Conservation (phyloP, 1,140 invertebrate species). For the Penaeus chinensis region DNA sequence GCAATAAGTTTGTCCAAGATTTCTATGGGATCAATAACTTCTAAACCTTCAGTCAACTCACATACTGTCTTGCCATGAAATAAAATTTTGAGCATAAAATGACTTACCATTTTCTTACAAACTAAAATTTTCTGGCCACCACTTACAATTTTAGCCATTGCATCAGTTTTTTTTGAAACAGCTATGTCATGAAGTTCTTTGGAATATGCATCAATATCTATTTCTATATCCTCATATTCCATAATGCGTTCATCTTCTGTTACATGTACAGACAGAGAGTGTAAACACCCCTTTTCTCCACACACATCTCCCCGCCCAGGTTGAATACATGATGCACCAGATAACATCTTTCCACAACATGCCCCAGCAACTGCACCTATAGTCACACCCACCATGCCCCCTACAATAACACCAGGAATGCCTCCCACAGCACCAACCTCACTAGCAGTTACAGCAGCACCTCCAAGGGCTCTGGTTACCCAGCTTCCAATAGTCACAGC, state of each 20-base stretch:
- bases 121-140: not conserved
- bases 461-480: conserved; percentile 33
- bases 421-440: conserved; percentile 34
- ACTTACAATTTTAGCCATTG: not conserved
- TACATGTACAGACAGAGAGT: too few species aligned
- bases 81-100: too few species aligned
- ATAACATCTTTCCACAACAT: not conserved
- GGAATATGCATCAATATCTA: not conserved
- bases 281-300: too few species aligned
- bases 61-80: too few species aligned
- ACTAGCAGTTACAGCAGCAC: conserved; percentile 5
- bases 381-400: conserved; percentile 41
- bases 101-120: too few species aligned
- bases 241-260: not conserved
- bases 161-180: not conserved
- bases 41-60: too few species aligned
- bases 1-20: too few species aligned
- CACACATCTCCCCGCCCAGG: too few species aligned
- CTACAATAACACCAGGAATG: conserved; percentile 31
- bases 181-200: not conserved
- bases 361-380: conserved; percentile 31
- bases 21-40: too few species aligned
- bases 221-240: conserved; percentile 9
- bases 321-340: too few species aligned
- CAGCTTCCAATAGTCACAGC: conserved; percentile 34